Evolutionary conservation across 2,113 vertebrate genomes (phyloP).

Genomic region (Ptyas mucosa): DNA sequence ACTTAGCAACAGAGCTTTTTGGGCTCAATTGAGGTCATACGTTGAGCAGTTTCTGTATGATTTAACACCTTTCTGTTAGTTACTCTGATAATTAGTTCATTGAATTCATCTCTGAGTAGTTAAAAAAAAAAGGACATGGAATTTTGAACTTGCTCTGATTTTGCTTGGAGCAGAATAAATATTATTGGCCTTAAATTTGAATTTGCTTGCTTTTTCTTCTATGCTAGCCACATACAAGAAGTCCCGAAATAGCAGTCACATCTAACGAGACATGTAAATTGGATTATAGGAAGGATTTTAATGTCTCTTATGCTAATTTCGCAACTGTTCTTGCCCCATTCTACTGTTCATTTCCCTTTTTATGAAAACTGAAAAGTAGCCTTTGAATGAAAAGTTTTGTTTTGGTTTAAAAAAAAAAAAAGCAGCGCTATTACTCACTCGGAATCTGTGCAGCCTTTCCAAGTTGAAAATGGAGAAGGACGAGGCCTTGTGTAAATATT

Average conservation of each 20-base stretch:
- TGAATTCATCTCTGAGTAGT: neutral
- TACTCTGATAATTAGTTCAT: neutral
- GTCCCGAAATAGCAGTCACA: slow-evolving; percentile 16
- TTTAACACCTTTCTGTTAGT: neutral
- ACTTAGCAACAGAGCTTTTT: too few species aligned
- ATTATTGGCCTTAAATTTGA: neutral
- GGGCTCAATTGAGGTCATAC: too few species aligned
- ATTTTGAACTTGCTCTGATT: neutral
- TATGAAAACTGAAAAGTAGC: slow-evolving; percentile 16
- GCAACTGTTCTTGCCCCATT: neutral
- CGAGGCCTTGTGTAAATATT: slow-evolving; percentile 9
- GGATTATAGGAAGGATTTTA: slow-evolving; percentile 24
- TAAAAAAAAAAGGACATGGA: neutral
- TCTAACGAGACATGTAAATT: slow-evolving; percentile 30
- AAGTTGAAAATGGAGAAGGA: slow-evolving; percentile 7
- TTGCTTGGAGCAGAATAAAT: neutral
- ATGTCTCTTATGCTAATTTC: slow-evolving; percentile 1
- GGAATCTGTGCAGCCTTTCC: neutral
- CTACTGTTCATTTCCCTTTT: slow-evolving; percentile 19
- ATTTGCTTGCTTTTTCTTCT: neutral
- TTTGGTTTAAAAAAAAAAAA: neutral
- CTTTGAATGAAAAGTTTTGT: slow-evolving; percentile 4
- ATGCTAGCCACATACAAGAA: neutral
- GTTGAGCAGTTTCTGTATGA: neutral
- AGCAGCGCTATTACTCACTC: slow-evolving; percentile 5